Percentiles rank a stretch among this genome's conserved stretches.
Evolutionary conservation across 1,140 invertebrate genomes (phyloP).

Genomic region (Caenorhabditis remanei): DNA sequence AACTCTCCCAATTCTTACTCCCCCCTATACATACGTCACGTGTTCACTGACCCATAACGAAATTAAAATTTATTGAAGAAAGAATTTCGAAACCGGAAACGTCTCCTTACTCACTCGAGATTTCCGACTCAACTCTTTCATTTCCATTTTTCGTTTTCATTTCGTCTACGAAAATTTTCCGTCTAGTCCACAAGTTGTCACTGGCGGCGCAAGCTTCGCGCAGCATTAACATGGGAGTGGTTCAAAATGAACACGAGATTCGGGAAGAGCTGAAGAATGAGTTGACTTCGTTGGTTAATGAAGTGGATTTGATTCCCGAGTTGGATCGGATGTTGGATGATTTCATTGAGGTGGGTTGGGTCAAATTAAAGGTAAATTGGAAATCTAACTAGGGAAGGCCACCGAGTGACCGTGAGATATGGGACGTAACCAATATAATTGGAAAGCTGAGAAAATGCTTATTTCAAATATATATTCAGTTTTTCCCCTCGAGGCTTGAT

Average conservation of each 20-base stretch:
- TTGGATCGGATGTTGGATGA: slow-evolving; percentile 41
- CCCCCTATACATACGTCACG: too few species aligned
- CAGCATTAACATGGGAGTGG: slow-evolving; percentile 16
- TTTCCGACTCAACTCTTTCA: neutral
- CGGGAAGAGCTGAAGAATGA: slow-evolving; percentile 1
- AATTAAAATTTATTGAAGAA: too few species aligned
- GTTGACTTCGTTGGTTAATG: slow-evolving; percentile 43
- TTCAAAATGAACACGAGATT: slow-evolving; percentile 23
- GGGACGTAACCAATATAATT: too few species aligned
- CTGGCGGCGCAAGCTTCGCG: slow-evolving; percentile 30
- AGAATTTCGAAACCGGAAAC: neutral
- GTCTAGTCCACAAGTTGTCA: slow-evolving; percentile 44
- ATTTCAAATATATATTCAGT: too few species aligned
- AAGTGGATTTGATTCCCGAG: slow-evolving; percentile 32
- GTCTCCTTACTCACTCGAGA: too few species aligned
- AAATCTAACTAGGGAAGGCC: too few species aligned
- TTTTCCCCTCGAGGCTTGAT: too few species aligned
- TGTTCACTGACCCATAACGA: too few species aligned
- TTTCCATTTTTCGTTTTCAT: neutral
- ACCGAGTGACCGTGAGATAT: too few species aligned
- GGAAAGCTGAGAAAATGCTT: too few species aligned
- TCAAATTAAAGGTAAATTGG: too few species aligned
- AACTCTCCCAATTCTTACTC: too few species aligned
- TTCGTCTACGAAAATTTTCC: slow-evolving; percentile 37
- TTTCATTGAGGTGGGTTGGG: slow-evolving; percentile 28